These are phyloP conservation scores for Pontoporia blainvillei DNA, from an alignment of 2,113 vertebrate species.

Conservation along the genomic window DNA sequence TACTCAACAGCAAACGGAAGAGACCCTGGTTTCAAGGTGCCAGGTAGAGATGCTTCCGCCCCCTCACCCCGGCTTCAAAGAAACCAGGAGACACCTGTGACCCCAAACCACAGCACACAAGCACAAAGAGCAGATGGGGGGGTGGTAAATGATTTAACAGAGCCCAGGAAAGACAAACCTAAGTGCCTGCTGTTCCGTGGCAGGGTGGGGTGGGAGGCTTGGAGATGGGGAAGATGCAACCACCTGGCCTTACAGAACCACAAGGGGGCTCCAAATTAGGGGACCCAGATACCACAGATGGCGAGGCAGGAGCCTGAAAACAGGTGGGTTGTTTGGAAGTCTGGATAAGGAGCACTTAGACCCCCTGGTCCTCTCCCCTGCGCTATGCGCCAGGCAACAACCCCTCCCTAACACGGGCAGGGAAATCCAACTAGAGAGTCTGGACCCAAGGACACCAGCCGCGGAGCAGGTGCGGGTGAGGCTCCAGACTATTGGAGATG, in stretches of 20 bases:
- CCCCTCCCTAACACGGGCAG: neutral
- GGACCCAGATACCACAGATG: neutral
- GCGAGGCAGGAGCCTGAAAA: neutral
- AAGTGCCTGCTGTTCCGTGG: rapidly evolving
- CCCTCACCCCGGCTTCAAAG: neutral
- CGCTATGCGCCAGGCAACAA: neutral
- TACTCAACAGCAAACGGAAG: neutral
- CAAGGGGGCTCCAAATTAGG: neutral
- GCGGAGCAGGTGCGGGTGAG: neutral
- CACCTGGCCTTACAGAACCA: neutral
- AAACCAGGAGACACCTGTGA: slow-evolving; percentile 18
- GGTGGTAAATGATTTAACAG: slow-evolving; percentile 17
- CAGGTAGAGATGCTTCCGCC: neutral
- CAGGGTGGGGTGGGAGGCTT: rapidly evolving
- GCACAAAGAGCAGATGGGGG: neutral
- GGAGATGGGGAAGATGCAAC: too few relatives aligned
- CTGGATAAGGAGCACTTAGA: neutral
- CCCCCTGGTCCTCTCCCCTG: neutral
- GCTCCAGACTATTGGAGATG: neutral
- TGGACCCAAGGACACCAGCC: neutral
- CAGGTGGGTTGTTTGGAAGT: too few relatives aligned
- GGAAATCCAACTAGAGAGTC: neutral
- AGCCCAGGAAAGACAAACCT: neutral
- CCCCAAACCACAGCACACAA: neutral
- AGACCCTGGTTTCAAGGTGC: neutral